phyloP scores from a whole-genome alignment of 2,113 vertebrate genomes.

The Hucho hucho region DNA sequence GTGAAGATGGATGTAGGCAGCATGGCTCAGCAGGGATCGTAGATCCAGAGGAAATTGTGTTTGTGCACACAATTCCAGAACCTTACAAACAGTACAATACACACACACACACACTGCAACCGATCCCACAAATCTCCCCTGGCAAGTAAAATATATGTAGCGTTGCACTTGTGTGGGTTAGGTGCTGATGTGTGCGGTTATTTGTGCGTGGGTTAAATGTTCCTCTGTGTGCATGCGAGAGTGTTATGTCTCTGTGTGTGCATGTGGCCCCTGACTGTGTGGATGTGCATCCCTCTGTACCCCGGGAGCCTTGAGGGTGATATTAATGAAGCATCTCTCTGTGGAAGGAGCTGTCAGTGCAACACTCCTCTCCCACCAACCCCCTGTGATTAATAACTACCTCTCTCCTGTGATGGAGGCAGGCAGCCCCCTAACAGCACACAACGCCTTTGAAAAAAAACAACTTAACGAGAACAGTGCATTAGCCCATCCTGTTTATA shows the following conservation, averaged over 20 bases:
- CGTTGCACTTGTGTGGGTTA: constrained; percentile 18
- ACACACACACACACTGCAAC: constrained; percentile 15
- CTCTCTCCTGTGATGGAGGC: background rate
- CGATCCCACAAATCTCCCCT: background rate
- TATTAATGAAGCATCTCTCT: constrained; percentile 69
- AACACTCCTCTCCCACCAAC: constrained; percentile 52
- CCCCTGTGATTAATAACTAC: constrained; percentile 68
- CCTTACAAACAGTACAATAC: constrained; percentile 27
- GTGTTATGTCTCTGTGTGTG: background rate
- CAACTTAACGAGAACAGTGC: constrained; percentile 40
- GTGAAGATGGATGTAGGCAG: constrained; percentile 68
- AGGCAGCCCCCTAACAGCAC: background rate
- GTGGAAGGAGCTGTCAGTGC: constrained; percentile 47
- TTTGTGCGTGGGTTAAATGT: background rate
- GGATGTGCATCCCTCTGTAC: constrained; percentile 7
- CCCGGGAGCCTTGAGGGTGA: constrained; percentile 36
- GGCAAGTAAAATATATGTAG: background rate
- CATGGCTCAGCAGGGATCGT: constrained; percentile 36
- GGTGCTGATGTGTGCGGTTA: background rate
- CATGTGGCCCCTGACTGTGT: background rate
- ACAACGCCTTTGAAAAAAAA: constrained; percentile 15
- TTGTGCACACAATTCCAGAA: constrained; percentile 24
- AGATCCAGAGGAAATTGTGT: constrained; percentile 43
- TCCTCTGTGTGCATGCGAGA: constrained; percentile 2
- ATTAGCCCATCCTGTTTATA: constrained; percentile 54